Conservation (phyloP, 2,888 invertebrate species). For the Petrolisthes cinctipes region DNA sequence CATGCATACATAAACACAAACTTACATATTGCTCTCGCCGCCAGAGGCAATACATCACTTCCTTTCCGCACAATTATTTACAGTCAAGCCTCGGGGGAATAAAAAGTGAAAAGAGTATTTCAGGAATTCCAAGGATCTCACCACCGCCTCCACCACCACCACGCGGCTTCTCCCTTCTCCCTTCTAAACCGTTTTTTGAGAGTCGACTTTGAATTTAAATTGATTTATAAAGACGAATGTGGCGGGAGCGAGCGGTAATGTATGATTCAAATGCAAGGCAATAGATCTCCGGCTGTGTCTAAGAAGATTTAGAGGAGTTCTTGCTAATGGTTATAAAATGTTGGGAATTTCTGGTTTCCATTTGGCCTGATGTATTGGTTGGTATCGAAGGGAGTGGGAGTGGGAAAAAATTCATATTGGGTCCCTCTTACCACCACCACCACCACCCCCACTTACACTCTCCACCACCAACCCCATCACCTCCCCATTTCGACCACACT, state of each 20-base stretch:
- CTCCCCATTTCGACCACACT: too few relatives aligned
- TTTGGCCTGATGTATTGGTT: conserved; percentile 51
- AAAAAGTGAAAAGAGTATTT: background rate
- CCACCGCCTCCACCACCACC: background rate
- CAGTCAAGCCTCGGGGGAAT: too few relatives aligned
- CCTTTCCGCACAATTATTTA: too few relatives aligned
- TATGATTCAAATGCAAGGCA: conserved; percentile 58
- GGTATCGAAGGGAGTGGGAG: conserved; percentile 45
- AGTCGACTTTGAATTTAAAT: conserved; percentile 52
- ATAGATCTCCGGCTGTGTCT: conserved; percentile 57
- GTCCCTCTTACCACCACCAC: background rate
- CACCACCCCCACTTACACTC: background rate
- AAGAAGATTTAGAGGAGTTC: conserved; percentile 59
- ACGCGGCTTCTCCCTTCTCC: conserved; percentile 10
- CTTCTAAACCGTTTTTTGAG: conserved; percentile 24
- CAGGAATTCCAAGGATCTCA: background rate
- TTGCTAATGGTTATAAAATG: conserved; percentile 61
- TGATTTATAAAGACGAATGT: conserved; percentile 58
- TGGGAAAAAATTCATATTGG: conserved; percentile 38
- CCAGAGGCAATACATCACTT: background rate
- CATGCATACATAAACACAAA: background rate
- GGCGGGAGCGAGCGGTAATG: conserved; percentile 43
- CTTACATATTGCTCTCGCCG: background rate
- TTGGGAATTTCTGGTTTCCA: conserved; percentile 61
- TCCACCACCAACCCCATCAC: background rate